phyloP scores from a whole-genome alignment of 2,797 vertebrate genomes.

The Muraenolepis orangiensis region DNA sequence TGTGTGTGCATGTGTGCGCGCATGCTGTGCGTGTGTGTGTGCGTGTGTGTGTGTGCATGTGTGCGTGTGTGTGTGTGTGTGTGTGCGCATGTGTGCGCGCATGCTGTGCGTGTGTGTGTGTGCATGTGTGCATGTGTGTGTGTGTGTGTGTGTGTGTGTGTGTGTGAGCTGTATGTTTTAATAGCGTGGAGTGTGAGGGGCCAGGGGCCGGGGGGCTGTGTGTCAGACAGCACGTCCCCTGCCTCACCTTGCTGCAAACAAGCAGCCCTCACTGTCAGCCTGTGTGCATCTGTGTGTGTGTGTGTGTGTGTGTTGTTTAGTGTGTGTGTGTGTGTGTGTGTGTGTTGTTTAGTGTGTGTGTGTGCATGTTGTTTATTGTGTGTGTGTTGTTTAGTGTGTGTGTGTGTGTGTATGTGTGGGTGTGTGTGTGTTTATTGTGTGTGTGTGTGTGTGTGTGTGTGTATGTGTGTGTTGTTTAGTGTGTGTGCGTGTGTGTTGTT shows the following conservation, averaged over 20 bases:
- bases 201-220: conserved; percentile 44
- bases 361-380: background rate
- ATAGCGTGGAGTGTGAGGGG: conserved; percentile 7
- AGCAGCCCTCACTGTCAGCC: conserved; percentile 53
- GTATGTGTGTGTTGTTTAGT: background rate
- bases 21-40: background rate
- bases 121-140: conserved; percentile 8
- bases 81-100: conserved; percentile 16
- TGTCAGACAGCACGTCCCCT: conserved; percentile 72
- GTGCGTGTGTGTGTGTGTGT: background rate
- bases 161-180: conserved; percentile 6
- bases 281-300: conserved; percentile 32
- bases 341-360: background rate
- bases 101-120: conserved; percentile 9
- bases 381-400: background rate
- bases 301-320: conserved; percentile 20
- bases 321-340: conserved; percentile 17
- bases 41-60: background rate
- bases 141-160: conserved; percentile 14
- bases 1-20: conserved; percentile 9
- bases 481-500: background rate
- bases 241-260: conserved; percentile 67
- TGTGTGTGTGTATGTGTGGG: background rate
- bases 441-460: background rate
- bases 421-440: too few species aligned